A percentile compares a stretch with the other conserved stretches of the same genome.
These are phyloP conservation scores for Scolopax bukidnonensis DNA, from an alignment of 2,797 vertebrate genomes.

Conservation along the genomic window DNA sequence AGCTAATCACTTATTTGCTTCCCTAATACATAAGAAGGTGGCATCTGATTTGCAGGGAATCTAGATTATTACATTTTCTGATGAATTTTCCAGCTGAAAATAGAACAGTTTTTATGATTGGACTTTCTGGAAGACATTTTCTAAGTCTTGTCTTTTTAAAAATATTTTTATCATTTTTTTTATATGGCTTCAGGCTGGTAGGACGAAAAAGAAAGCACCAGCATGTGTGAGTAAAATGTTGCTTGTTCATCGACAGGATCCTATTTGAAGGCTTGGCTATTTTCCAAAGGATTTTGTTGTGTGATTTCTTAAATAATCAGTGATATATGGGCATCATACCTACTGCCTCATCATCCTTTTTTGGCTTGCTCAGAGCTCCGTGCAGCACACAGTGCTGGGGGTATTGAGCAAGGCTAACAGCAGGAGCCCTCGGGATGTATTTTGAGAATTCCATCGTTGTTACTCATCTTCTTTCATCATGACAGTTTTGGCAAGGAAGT, in stretches of 20 bases:
- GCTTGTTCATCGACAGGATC: conserved; percentile 28
- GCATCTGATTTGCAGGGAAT: conserved; percentile 31
- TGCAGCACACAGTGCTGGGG: neutral
- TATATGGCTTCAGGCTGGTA: neutral
- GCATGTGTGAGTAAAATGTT: conserved; percentile 12
- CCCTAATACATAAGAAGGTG: conserved; percentile 24
- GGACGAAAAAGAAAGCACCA: neutral
- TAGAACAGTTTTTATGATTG: neutral
- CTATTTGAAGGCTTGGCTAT: neutral
- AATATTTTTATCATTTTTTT: neutral
- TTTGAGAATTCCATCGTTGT: neutral
- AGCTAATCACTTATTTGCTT: conserved; percentile 52
- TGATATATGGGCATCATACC: conserved; percentile 4
- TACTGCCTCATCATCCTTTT: neutral
- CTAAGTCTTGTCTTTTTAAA: neutral
- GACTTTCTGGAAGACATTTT: conserved; percentile 1
- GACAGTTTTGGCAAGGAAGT: neutral
- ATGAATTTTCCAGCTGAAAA: conserved; percentile 54
- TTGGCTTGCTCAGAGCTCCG: neutral
- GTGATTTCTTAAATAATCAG: conserved; percentile 16
- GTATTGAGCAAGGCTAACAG: neutral
- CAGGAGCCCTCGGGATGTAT: neutral
- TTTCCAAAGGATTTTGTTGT: conserved; percentile 1
- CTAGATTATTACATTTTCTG: conserved; percentile 49
- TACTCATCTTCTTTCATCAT: neutral